phyloP scores from a whole-genome alignment of 2,888 invertebrate genomes.

The Euproctis similis region DNA sequence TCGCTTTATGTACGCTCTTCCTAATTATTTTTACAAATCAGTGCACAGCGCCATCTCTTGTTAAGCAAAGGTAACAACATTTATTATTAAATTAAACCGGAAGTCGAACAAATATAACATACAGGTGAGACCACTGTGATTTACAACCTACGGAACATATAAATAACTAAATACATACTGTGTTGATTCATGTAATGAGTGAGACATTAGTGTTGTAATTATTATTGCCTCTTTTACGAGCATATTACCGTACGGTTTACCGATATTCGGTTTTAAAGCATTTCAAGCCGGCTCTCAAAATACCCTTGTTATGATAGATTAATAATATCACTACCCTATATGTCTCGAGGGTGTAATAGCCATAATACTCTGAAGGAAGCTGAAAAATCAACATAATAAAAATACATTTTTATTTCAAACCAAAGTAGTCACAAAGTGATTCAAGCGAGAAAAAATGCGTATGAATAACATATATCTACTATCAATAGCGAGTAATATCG shows the following conservation, averaged over 20 bases:
- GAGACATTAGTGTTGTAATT: slow-evolving; percentile 2
- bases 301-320: slow-evolving; percentile 5
- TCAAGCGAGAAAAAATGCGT: too few species aligned
- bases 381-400: too few species aligned
- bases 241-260: neutral
- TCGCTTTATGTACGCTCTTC: neutral
- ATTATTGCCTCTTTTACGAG: neutral
- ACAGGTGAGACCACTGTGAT: neutral
- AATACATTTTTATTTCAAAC: too few species aligned
- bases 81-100: slow-evolving; percentile 13
- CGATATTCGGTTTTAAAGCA: neutral
- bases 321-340: too few species aligned
- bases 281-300: slow-evolving; percentile 11
- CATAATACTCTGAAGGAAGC: too few species aligned
- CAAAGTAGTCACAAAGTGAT: too few species aligned
- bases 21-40: slow-evolving; percentile 3
- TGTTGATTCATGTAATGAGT: neutral
- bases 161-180: slow-evolving; percentile 1
- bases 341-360: too few species aligned
- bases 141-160: slow-evolving; percentile 3
- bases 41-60: slow-evolving; percentile 15
- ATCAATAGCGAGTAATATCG: too few species aligned
- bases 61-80: slow-evolving; percentile 5
- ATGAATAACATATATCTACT: too few species aligned
- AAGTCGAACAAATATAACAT: slow-evolving; percentile 15